Conservation (phyloP, 64 coral and sea anemone species). For the Montipora foliosa region DNA sequence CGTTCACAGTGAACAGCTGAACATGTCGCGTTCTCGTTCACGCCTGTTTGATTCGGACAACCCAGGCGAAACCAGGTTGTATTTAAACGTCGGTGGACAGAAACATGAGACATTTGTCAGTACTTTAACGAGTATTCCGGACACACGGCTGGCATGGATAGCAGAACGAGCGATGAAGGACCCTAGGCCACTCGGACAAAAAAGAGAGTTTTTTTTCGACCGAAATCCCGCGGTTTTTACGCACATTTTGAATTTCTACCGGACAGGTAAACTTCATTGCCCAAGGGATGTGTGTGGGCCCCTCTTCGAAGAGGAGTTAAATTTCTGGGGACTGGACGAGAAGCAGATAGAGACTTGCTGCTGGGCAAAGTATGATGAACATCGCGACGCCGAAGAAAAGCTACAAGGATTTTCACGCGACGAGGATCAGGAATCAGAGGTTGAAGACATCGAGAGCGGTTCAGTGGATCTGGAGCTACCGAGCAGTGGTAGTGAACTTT, state of each 20-base stretch:
- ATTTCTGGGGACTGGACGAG: constrained; percentile 93
- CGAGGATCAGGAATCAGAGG: constrained; percentile 72
- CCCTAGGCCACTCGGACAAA: constrained; percentile 82
- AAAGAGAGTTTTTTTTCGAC: constrained; percentile 92
- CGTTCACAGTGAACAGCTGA: neutral
- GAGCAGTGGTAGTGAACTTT: constrained; percentile 83
- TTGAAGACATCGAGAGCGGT: constrained; percentile 55
- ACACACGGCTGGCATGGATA: constrained; percentile 89
- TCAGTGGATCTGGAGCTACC: constrained; percentile 69
- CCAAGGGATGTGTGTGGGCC: constrained; percentile 93
- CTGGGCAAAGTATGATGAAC: constrained; percentile 98
- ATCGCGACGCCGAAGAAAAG: constrained; percentile 92
- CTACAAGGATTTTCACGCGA: constrained; percentile 82
- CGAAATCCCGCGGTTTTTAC: constrained; percentile 90
- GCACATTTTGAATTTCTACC: constrained; percentile 92
- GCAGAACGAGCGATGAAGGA: constrained; percentile 85
- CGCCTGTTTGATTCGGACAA: constrained; percentile 91
- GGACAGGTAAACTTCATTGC: constrained; percentile 91
- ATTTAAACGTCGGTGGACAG: constrained; percentile 91
- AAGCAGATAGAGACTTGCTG: constrained; percentile 95
- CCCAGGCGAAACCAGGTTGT: constrained; percentile 85
- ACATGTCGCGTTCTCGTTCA: constrained; percentile 88
- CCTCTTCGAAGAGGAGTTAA: constrained; percentile 90
- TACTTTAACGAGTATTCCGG: constrained; percentile 83
- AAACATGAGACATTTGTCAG: constrained; percentile 97